Base-by-base conservation (phyloP, 2,113 vertebrate species). In the Engraulis encrasicolus region DNA sequence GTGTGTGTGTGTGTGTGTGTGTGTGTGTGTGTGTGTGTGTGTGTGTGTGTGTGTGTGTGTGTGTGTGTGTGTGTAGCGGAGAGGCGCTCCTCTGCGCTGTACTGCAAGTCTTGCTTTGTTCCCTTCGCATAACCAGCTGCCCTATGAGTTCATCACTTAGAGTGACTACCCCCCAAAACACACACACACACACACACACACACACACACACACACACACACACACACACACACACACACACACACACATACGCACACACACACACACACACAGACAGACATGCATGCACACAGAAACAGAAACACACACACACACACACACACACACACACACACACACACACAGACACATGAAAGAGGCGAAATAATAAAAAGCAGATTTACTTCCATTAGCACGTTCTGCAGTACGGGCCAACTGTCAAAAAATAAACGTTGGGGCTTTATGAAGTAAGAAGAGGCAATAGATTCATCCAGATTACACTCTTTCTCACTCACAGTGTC, bases 281-380 rank as follows among this genome's bases (percentile, higher is more conserved):
- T n/a, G n/a, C n/a, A n/a, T n/a, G n/a, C n/a, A n/a, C n/a, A n/a
- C n/a, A n/a, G n/a, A n/a, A n/a, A n/a, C n/a, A n/a, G n/a, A n/a
- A n/a, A n/a, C n/a, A n/a, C n/a, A n/a, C n/a, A n/a, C n/a, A n/a
- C n/a, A n/a, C n/a, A n/a, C n/a, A n/a, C n/a, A n/a, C n/a, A n/a
- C n/a, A n/a, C n/a, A n/a, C n/a, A n/a, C n/a, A n/a, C n/a, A n/a
- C n/a, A n/a, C n/a, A n/a, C n/a, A n/a, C n/a, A n/a, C n/a, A n/a
- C n/a, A n/a, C n/a, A n/a, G n/a, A 93, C 90, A 90, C 91, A 88
- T 89, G 89, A 91, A 90, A 93, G 90, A 84, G 81, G 36, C 81
- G 15, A 27, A 27, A 81, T 90, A 87, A 95, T 92, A 92, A 89
- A 88, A 94, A 94, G 90, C 93, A 95, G 89, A 92, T 93, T 91